Base-by-base conservation (phyloP, 2,797 vertebrate genomes). In the Orestias chungarensis region DNA sequence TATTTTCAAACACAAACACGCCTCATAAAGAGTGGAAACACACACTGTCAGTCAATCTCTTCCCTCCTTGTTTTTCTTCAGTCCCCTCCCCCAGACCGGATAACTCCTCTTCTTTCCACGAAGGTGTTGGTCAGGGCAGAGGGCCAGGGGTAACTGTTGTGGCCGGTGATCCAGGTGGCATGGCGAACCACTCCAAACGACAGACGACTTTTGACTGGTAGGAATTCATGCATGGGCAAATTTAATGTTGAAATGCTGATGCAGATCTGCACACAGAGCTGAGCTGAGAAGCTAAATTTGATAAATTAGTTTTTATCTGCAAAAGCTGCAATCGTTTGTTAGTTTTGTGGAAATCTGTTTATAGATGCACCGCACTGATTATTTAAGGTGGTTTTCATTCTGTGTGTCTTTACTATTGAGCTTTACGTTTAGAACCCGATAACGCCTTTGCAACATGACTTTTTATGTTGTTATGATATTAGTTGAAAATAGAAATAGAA, bases 71-170 rank as follows among this genome's bases (percentile, higher is more conserved):
- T 55, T 74, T 83, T 17, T 69, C 64, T 62, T 50, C 88, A 99
- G 97, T 99, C 79, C 97, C 97, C 75, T 99, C 97, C 82, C 97
- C 97, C 0, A 95, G 97, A 74, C 97, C 97, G 79, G 98, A 99
- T 74, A 97, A 97, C 86, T 96, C 96, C 31, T 97, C 97, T 78
- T 96, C 96, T 49, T 99, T 98, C 89, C 95, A 97, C 80, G 98
- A 99, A 64, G 96, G 92, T 50, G 93, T 93, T 0, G 94, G 94
- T 52, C 96, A 96, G 78, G 93, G 93, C 78, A 92, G 97, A 90
- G 95, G 95, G 61, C 93, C 95, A 18, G 94, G 95, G 0, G 91
- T 95, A 52, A 94, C 91, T 0, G 93, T 95, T 10, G 92, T 96
- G 66, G 92, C 96, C 29, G 93, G 93, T 61, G 97, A 99, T 81